A percentile compares a stretch with the other conserved stretches of the same genome.
Evolutionary conservation across 2,113 vertebrate species (phyloP).

Genomic region (Eublepharis macularius): DNA sequence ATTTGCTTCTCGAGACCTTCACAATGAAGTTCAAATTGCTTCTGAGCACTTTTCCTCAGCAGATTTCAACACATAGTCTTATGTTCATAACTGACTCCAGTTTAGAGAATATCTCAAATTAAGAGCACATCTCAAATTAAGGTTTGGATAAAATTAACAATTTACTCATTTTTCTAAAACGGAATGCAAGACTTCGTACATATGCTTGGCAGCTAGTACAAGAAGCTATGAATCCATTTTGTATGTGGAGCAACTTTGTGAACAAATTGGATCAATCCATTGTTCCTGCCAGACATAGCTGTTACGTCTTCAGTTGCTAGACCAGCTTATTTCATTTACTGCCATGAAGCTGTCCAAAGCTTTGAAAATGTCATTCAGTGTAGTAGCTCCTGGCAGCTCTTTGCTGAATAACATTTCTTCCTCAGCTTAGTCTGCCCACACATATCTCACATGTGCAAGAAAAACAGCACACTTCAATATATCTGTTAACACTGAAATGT

Average conservation of each 20-base stretch:
- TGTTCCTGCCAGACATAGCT: too few relatives aligned
- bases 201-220: neutral
- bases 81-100: neutral
- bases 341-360: neutral
- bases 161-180: neutral
- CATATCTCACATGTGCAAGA: neutral
- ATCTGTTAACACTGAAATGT: neutral
- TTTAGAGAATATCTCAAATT: neutral
- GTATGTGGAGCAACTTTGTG: neutral
- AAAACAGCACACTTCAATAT: neutral
- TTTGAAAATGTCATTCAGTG: neutral
- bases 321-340: neutral
- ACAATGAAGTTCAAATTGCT: neutral
- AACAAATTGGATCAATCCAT: neutral
- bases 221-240: neutral
- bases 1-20: neutral
- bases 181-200: neutral
- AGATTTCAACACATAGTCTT: neutral
- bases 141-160: neutral
- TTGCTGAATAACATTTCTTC: neutral
- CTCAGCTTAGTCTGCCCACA: neutral
- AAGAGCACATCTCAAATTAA: neutral
- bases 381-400: neutral
- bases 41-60: neutral
- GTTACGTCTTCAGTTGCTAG: too few relatives aligned